Conservation (phyloP, 2,888 invertebrate genomes). For the Nemapogon koenigi region DNA sequence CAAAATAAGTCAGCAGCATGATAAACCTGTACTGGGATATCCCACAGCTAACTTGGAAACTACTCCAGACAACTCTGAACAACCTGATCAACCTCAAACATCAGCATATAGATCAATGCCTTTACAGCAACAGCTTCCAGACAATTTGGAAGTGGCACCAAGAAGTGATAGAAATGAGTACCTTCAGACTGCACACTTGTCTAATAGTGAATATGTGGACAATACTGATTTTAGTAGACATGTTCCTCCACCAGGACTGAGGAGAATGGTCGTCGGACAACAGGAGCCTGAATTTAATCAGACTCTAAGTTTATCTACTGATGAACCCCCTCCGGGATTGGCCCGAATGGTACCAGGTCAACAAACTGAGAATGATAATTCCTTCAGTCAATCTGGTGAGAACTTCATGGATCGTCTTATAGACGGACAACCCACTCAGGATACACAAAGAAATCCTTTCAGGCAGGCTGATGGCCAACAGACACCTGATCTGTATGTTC, state of each 20-base stretch:
- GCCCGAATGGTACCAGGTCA: slow-evolving; percentile 61
- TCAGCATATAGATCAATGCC: slow-evolving; percentile 26
- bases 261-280: slow-evolving; percentile 72
- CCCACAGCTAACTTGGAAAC: slow-evolving; percentile 68
- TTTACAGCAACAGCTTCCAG: slow-evolving; percentile 40
- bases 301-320: slow-evolving; percentile 34
- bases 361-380: slow-evolving; percentile 42
- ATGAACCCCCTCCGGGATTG: slow-evolving; percentile 60
- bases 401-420: slow-evolving; percentile 49
- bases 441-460: slow-evolving; percentile 33
- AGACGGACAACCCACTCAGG: slow-evolving; percentile 47
- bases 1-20: slow-evolving; percentile 36
- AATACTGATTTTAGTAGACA: slow-evolving; percentile 54
- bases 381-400: slow-evolving; percentile 39
- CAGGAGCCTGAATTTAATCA: slow-evolving; percentile 61
- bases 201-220: slow-evolving; percentile 58
- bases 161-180: slow-evolving; percentile 78
- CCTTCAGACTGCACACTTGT: slow-evolving; percentile 77
- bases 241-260: slow-evolving; percentile 69
- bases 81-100: slow-evolving; percentile 58
- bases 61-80: slow-evolving; percentile 72
- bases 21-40: slow-evolving; percentile 37
- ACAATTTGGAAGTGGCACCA: slow-evolving; percentile 69
- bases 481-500: no score
- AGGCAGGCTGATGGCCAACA: slow-evolving; percentile 52